These are phyloP conservation scores for Exephanes ischioxanthus DNA, from an alignment of 2,888 invertebrate genomes.

Conservation along the genomic window DNA sequence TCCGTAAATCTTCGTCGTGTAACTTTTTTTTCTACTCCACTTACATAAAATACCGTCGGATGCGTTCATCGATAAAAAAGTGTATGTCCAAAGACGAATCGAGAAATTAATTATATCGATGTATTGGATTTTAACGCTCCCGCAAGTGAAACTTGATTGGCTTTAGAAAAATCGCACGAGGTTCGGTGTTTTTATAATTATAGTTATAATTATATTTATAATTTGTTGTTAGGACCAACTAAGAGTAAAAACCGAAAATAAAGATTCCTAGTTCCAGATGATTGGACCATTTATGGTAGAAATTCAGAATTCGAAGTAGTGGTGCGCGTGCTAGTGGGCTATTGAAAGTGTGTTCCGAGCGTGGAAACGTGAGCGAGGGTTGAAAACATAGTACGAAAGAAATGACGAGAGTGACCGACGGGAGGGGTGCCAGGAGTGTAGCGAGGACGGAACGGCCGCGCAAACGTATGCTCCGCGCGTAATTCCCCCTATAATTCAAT, in stretches of 20 bases:
- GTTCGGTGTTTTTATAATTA: too few species aligned
- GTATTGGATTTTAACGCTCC: neutral
- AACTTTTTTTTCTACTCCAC: constrained; percentile 12
- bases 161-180: too few species aligned
- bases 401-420: constrained; percentile 50
- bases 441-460: neutral
- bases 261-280: neutral
- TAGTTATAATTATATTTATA: too few species aligned
- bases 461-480: constrained; percentile 23
- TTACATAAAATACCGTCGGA: neutral
- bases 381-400: neutral
- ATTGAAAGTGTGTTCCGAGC: neutral
- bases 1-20: constrained; percentile 26
- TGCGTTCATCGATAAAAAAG: constrained; percentile 11
- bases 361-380: neutral
- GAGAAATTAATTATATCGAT: neutral
- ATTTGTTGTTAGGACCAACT: too few species aligned
- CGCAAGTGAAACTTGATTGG: too few species aligned
- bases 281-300: neutral
- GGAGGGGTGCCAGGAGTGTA: neutral
- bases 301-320: neutral
- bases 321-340: neutral
- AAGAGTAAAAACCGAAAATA: neutral
- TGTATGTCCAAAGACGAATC: neutral
- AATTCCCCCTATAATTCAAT: constrained; percentile 71